These are phyloP conservation scores for Sylvietta virens DNA, from an alignment of 2,113 vertebrate species.

Conservation along the genomic window DNA sequence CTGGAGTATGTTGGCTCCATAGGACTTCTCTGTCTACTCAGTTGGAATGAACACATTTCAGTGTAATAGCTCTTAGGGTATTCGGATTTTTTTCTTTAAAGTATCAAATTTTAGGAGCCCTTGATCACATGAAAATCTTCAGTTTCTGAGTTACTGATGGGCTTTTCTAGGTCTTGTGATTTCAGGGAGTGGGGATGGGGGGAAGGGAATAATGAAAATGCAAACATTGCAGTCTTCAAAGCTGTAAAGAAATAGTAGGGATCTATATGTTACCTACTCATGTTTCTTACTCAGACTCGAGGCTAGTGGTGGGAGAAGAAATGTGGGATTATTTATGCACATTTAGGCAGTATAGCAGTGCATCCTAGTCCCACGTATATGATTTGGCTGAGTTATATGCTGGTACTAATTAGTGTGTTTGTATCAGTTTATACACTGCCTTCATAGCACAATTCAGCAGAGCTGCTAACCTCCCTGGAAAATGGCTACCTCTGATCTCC, in stretches of 20 bases:
- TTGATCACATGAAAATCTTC: background rate
- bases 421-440: background rate
- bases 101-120: background rate
- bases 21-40: background rate
- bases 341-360: background rate
- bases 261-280: background rate
- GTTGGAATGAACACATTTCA: background rate
- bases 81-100: background rate
- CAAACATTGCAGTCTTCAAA: background rate
- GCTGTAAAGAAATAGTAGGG: background rate
- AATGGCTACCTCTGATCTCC: background rate
- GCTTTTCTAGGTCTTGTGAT: background rate
- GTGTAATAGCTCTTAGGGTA: background rate
- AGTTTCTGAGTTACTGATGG: background rate
- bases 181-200: background rate
- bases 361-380: background rate
- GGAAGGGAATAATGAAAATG: background rate
- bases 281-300: background rate
- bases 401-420: background rate
- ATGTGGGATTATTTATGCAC: background rate
- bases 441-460: background rate
- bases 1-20: background rate
- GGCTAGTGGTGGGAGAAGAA: background rate
- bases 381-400: background rate
- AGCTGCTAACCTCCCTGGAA: background rate